Conservation (phyloP, 2,888 invertebrate species). For the Herminia tarsipennalis region DNA sequence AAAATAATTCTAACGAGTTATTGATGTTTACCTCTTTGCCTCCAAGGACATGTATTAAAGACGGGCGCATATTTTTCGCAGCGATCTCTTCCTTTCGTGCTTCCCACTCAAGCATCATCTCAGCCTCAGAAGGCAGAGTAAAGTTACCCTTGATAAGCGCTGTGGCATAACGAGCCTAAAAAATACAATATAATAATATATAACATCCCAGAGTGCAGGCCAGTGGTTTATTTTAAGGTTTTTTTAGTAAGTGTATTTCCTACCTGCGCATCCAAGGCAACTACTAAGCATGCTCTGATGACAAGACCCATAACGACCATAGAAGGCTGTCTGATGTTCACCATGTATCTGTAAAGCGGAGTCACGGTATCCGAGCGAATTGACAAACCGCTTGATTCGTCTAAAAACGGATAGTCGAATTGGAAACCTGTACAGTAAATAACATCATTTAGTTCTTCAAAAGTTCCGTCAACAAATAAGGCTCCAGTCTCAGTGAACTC, state of each 20-base stretch:
- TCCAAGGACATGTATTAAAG: constrained; percentile 67
- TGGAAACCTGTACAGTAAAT: constrained; percentile 92
- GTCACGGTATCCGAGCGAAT: constrained; percentile 85
- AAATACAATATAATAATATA: too few relatives aligned
- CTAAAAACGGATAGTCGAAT: constrained; percentile 90
- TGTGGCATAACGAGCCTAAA: constrained; percentile 71
- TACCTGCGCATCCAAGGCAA: constrained; percentile 77
- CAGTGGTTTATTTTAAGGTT: too few relatives aligned
- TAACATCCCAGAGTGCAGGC: too few relatives aligned
- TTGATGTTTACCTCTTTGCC: constrained; percentile 68
- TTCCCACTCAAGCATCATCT: constrained; percentile 75
- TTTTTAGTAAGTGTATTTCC: too few relatives aligned
- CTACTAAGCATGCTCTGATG: constrained; percentile 86
- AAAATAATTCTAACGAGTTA: too few relatives aligned
- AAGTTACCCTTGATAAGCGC: constrained; percentile 73
- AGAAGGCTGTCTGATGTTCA: constrained; percentile 90
- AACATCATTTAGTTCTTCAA: constrained; percentile 87
- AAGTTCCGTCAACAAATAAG: constrained; percentile 86
- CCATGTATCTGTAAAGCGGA: constrained; percentile 91
- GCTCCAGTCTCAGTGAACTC: constrained; percentile 81
- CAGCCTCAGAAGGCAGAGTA: constrained; percentile 63
- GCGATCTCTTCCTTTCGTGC: constrained; percentile 52
- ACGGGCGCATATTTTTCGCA: constrained; percentile 57
- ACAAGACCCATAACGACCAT: constrained; percentile 92
- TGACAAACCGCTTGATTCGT: constrained; percentile 86